These are phyloP conservation scores for Brevimyrus niger DNA, from an alignment of 2,113 vertebrate genomes.

Conservation along the genomic window DNA sequence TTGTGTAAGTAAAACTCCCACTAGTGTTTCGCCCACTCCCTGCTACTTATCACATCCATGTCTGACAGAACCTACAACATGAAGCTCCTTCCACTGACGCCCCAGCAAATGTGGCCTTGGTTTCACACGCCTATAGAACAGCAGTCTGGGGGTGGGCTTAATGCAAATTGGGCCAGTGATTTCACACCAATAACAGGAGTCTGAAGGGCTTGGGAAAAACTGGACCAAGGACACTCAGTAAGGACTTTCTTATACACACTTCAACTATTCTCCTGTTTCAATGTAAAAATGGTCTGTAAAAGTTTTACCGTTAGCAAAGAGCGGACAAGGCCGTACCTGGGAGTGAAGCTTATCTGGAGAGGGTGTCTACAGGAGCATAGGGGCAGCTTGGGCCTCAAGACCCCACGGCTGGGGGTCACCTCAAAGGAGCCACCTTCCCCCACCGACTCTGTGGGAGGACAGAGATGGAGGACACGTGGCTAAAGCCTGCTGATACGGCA, in stretches of 20 bases:
- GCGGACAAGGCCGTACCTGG: slow-evolving; percentile 59
- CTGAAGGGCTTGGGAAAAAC: background rate
- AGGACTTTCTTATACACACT: background rate
- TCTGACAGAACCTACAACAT: background rate
- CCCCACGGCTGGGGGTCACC: slow-evolving; percentile 61
- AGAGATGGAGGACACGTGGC: background rate
- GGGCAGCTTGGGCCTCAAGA: slow-evolving; percentile 50
- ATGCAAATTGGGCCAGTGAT: background rate
- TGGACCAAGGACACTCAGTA: background rate
- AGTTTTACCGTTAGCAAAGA: background rate
- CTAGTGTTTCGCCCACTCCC: background rate
- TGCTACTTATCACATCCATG: background rate
- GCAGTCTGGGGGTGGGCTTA: background rate
- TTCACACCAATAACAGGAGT: background rate
- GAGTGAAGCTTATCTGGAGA: slow-evolving; percentile 73
- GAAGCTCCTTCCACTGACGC: background rate
- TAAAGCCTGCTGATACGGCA: background rate
- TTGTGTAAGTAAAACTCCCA: background rate
- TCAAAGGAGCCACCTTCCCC: slow-evolving; percentile 49
- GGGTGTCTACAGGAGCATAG: slow-evolving; percentile 38
- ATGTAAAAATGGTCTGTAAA: background rate
- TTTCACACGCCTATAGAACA: background rate
- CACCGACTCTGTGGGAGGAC: slow-evolving; percentile 32
- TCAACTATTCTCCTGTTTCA: background rate
- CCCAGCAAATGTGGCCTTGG: background rate